A percentile compares a stretch with the other conserved stretches of the same genome.
Evolutionary conservation across 2,797 vertebrate genomes (phyloP).

Genomic region (Onychomys leucogaster): DNA sequence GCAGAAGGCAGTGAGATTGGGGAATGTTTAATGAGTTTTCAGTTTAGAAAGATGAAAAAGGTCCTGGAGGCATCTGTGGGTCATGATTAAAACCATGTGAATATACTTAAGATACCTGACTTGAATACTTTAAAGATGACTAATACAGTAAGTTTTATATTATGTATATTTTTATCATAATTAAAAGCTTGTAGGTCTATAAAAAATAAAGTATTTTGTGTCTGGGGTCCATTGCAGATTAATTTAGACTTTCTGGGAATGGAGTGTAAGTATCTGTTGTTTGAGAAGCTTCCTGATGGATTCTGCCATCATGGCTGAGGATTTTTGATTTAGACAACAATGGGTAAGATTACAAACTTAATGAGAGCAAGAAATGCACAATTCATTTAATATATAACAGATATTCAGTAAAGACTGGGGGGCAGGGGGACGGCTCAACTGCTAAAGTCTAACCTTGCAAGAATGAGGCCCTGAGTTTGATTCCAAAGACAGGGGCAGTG

Average conservation of each 20-base stretch:
- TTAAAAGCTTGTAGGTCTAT: not conserved
- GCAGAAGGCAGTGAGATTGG: not conserved
- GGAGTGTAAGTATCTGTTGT: not conserved
- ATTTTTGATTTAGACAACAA: not conserved
- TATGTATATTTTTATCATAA: not conserved
- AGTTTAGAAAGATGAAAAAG: not conserved
- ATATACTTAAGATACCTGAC: not conserved
- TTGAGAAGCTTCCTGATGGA: not conserved
- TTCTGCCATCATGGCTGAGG: not conserved
- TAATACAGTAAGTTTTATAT: not conserved
- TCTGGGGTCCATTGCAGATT: not conserved
- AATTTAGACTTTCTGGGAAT: constrained; percentile 22
- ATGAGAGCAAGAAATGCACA: not conserved
- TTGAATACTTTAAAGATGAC: not conserved
- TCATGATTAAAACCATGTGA: not conserved
- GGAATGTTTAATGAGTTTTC: not conserved
- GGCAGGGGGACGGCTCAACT: not conserved
- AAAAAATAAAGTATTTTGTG: not conserved
- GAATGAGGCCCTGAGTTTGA: not conserved
- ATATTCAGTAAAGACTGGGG: not conserved
- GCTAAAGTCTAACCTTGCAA: not conserved
- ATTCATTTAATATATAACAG: not conserved
- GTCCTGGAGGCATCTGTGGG: not conserved
- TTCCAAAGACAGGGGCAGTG: not conserved
- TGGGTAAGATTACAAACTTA: not conserved